Conservation (phyloP, 2,113 vertebrate species). For the Ivindomyrus marchei region DNA sequence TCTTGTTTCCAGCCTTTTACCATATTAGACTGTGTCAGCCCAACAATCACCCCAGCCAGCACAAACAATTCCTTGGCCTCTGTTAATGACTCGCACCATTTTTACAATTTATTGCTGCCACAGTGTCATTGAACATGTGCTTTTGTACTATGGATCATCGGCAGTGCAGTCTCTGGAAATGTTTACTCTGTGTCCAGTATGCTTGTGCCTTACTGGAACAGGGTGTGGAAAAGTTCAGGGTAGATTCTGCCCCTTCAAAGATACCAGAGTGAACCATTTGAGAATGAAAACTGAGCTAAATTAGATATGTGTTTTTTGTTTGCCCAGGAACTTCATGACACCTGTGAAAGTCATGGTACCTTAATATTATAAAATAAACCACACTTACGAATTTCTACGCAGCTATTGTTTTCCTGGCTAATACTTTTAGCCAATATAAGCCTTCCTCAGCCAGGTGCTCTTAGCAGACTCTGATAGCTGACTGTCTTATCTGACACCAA, state of each 20-base stretch:
- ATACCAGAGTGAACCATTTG: background rate
- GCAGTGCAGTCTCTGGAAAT: background rate
- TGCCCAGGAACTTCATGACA: background rate
- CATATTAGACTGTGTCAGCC: slow-evolving; percentile 17
- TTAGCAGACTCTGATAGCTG: background rate
- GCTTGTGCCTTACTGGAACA: background rate
- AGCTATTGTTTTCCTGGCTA: background rate
- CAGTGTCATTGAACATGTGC: background rate
- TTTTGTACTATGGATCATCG: slow-evolving; percentile 9
- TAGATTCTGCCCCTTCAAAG: background rate
- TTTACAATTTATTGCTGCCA: slow-evolving; percentile 3
- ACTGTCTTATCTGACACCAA: background rate
- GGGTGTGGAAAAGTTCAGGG: background rate
- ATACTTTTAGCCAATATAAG: background rate
- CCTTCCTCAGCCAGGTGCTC: background rate
- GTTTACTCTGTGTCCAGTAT: background rate
- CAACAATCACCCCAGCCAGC: slow-evolving; percentile 1
- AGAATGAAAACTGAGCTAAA: background rate
- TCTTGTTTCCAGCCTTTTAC: slow-evolving; percentile 7
- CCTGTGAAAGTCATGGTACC: background rate
- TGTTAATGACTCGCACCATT: background rate
- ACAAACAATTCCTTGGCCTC: slow-evolving; percentile 17
- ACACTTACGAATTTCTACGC: background rate
- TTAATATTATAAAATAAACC: background rate
- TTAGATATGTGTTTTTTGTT: background rate